Base-by-base conservation (phyloP, 92 coral and sea anemone species). In the Zoanthus sociatus region DNA sequence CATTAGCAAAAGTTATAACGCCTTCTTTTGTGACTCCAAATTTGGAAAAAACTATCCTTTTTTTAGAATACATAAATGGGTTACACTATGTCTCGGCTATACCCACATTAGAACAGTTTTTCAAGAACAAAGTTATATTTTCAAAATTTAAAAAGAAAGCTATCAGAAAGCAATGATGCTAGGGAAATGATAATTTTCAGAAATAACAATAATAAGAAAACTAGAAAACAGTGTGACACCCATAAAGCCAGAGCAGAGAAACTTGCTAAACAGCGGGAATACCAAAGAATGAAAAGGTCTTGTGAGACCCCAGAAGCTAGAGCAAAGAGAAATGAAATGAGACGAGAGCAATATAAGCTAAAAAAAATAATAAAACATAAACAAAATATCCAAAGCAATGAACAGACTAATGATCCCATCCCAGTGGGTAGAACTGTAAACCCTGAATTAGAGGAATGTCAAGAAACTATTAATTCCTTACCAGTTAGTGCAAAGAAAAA, bases 1-100 rank as follows among this genome's bases (percentile, higher is more conserved):
- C 88, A 73, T 79, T 87, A 73, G 88, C 87, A 76, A 88, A 81
- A 66, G 86, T 66, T 82, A 77, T 84, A 73, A 91, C 81, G 53
- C 91, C 69, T 61, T 61, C 68, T 61, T 61, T 61, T 61, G 68
- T 61, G 3, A 61, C 68, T 61, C 68, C 68, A 18, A 66, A 83
- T 63, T 16, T 33, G 26, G 91, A 83, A 72, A 83, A 79, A 87
- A 69, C 78, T 44, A 84, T 83, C 53, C 7, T 87, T 81, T 32
- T 91, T 33, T 60, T 72, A 66, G 83, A 71, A 78, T 56, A 78
- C 83, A 78, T 78, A 78, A 78, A 31, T 78, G 83, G 83, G 30
- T 14, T 78, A 67, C 87, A 83, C 74, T 79, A 87, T 66, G 86
- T 78, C 45, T 87, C 87, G 32, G 81, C 91, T 79, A 74, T 89